Conservation (phyloP, 2,797 vertebrate species). For the Fistularia tabacaria region DNA sequence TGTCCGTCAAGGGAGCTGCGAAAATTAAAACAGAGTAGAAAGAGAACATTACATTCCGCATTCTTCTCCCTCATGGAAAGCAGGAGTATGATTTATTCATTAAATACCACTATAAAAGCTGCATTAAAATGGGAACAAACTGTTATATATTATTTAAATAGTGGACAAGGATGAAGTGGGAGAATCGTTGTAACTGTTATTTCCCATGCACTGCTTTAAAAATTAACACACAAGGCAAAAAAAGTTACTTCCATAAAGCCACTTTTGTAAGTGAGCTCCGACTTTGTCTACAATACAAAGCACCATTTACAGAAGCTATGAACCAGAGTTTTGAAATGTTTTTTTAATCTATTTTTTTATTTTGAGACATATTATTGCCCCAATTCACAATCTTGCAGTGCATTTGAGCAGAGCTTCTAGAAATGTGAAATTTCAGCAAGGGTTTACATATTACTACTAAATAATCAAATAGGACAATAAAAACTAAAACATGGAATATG, state of each 20-base stretch:
- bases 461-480: too few relatives aligned
- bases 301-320: slow-evolving; percentile 27
- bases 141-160: slow-evolving; percentile 43
- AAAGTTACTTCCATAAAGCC: slow-evolving; percentile 40
- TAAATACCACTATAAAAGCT: slow-evolving; percentile 37
- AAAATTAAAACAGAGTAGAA: too few relatives aligned
- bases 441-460: too few relatives aligned
- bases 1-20: slow-evolving; percentile 94
- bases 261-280: slow-evolving; percentile 30
- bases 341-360: neutral
- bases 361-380: too few relatives aligned
- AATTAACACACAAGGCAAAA: slow-evolving; percentile 48
- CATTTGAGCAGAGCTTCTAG: too few relatives aligned
- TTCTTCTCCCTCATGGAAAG: slow-evolving; percentile 31
- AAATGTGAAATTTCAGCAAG: too few relatives aligned
- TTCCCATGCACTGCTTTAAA: slow-evolving; percentile 34
- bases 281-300: slow-evolving; percentile 27
- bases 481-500: too few relatives aligned
- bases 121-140: slow-evolving; percentile 42
- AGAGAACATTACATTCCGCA: slow-evolving; percentile 36
- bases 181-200: slow-evolving; percentile 32
- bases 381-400: too few relatives aligned
- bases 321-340: slow-evolving; percentile 19
- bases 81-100: slow-evolving; percentile 53
- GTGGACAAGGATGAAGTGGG: slow-evolving; percentile 25